Base-by-base conservation (phyloP, 2,797 vertebrate genomes). In the Scomberomorus guttatus region DNA sequence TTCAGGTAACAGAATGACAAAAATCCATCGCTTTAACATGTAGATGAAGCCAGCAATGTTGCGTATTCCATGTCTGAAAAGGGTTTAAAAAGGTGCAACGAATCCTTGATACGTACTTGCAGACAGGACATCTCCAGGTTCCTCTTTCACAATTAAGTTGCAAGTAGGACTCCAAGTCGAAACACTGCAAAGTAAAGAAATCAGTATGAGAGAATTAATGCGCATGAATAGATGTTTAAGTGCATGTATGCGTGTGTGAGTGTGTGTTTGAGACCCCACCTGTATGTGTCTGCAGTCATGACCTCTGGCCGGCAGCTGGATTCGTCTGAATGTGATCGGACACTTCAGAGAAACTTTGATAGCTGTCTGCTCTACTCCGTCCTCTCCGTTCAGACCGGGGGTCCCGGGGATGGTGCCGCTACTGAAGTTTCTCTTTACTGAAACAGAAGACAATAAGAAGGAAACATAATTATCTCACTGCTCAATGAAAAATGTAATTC, bases 291-390 rank as follows among this genome's bases (percentile, higher is more conserved):
- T 93, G 87, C 98, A 99, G 93, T 98, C 97, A 0, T 99, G 98
- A 5, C 98, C 98, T 18, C 98, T 92, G 44, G 98, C 97, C 0
- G 98, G 98, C 80, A 99, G 97, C 93, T 99, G 98, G 90, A 99
- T 99, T 59, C 97, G 96, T 50, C 97, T 95, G 94, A 99, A 99
- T 29, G 98, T 99, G 94, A 99, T 98, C 6, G 98, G 98, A 72
- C 98, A 99, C 88, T 98, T 99, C 37, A 99, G 96, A 24, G 98
- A 98, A 66, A 99, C 98, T 84, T 98, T 99, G 86, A 99, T 99
- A 20, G 97, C 98, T 0, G 98, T 99, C 93, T 99, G 98, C 80
- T 99, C 98, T 46, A 99, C 98, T 0, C 98, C 98, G 0, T 99
- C 98, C 91, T 99, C 98, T 0, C 98, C 98, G 0, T 98, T 98